Conservation (phyloP, 2,797 vertebrate species). For the Darevskia nairensis region DNA sequence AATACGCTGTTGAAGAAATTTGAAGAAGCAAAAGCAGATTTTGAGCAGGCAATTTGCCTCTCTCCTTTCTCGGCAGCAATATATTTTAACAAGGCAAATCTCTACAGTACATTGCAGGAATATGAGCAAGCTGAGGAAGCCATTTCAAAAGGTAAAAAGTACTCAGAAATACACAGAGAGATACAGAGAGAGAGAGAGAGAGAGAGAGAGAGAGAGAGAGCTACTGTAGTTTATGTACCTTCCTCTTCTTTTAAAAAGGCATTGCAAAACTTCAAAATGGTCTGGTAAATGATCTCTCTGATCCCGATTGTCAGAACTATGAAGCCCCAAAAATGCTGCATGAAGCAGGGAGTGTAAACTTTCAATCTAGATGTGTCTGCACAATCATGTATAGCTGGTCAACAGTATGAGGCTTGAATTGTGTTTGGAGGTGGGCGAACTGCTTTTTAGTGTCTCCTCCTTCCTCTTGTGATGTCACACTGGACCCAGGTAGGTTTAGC, state of each 20-base stretch:
- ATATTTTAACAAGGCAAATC: conserved; percentile 80
- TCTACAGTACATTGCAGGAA: conserved; percentile 75
- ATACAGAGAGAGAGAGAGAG: background rate
- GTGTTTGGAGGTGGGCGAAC: background rate
- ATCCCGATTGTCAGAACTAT: no score
- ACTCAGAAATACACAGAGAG: conserved; percentile 5
- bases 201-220: no score
- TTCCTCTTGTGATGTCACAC: background rate
- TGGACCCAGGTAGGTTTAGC: no score
- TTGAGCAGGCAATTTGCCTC: conserved; percentile 72
- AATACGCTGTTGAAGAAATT: conserved; percentile 75
- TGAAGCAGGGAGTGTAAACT: background rate
- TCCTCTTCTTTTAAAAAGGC: background rate
- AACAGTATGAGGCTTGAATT: background rate
- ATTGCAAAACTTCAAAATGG: background rate
- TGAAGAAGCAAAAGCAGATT: conserved; percentile 81
- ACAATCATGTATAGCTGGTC: background rate
- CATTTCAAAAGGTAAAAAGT: conserved; percentile 80
- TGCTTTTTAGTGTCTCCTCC: background rate
- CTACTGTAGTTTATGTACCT: background rate
- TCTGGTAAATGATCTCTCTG: background rate
- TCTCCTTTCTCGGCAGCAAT: conserved; percentile 75
- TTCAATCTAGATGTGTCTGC: background rate
- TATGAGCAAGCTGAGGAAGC: conserved; percentile 77
- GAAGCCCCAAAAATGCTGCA: background rate